Base-by-base conservation (phyloP, 2,113 vertebrate genomes). In the Myrmecophaga tridactyla region DNA sequence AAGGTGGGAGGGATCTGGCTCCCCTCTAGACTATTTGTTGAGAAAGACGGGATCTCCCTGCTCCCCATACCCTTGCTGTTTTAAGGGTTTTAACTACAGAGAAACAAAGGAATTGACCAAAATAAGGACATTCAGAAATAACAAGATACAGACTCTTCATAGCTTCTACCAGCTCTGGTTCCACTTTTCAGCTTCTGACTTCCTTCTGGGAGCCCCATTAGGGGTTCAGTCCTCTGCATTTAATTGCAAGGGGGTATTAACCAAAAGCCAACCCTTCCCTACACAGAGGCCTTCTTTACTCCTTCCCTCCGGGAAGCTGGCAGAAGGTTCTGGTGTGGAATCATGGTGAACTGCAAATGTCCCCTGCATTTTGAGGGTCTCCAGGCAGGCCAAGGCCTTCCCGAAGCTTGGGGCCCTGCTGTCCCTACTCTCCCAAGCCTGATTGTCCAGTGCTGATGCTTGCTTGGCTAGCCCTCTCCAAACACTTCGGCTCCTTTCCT, bases 81-180 rank as follows among this genome's bases (percentile, higher is more conserved):
- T 92, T 53, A 72, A 48, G 48, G 56, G 29, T 76, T 86, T 89
- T 69, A 76, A 46, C 72, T 85, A 84, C 43, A 67, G 67, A 92
- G 72, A 92, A 63, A 87, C 29, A 62, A 58, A 67, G 29, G 60
- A 36, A 7, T 34, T 83, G 62, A 43, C 67, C 75, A 73, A 86
- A 89, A 85, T 23, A 58, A 70, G 86, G 89, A 41, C 48, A 31
- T 51, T 76, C 43, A 86, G 73, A 96, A 96, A 78, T 62, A 29
- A n/a, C 46, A 70, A 88, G 63, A 77, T 65, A 78, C 51, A 46
- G 69, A 41, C 34, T 69, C 31, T 43, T 36, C 48, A 36, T 89
- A 86, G 25, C 53, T 48, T 31, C 63, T 17, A 0, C 9, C 31
- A 36, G 31, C 27, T 56, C 88, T 72, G 51, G 63, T 11, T 17